Conservation (phyloP, 2,888 invertebrate genomes). For the Cataglyphis livida region DNA sequence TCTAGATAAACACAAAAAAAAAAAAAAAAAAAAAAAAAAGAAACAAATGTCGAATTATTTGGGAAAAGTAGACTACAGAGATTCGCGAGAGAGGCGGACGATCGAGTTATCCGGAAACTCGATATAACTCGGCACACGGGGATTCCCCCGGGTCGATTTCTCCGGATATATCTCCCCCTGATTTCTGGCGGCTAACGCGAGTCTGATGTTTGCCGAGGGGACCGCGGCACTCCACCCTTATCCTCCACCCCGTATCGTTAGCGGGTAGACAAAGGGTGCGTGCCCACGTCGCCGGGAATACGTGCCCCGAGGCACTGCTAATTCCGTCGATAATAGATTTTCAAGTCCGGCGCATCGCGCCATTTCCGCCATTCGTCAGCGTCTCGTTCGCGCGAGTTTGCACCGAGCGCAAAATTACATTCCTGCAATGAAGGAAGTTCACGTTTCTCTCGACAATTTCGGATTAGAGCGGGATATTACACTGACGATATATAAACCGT, state of each 20-base stretch:
- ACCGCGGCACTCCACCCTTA: conserved; percentile 71
- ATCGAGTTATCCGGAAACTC: conserved; percentile 81
- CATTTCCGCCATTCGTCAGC: conserved; percentile 19
- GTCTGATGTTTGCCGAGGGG: conserved; percentile 82
- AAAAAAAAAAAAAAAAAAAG: not conserved
- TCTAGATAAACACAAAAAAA: not conserved
- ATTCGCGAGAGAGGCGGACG: conserved; percentile 56
- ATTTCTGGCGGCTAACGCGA: conserved; percentile 80
- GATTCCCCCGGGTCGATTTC: conserved; percentile 78
- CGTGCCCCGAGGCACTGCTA: conserved; percentile 77
- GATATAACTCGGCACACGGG: conserved; percentile 70
- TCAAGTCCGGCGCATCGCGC: conserved; percentile 56
- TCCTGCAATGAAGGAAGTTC: not conserved
- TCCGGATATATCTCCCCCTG: conserved; percentile 80
- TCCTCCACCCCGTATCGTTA: conserved; percentile 76
- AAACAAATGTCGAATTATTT: not conserved
- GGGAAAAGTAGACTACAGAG: not conserved
- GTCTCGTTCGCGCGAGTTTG: conserved; percentile 10
- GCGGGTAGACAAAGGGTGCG: conserved; percentile 80
- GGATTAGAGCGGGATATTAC: not conserved
- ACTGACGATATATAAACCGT: not conserved
- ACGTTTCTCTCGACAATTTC: not conserved
- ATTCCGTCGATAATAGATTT: conserved; percentile 82
- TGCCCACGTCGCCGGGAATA: conserved; percentile 64
- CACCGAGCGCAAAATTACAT: not conserved